Conservation (phyloP, 2,888 invertebrate genomes). For the Tortricodes alternella region DNA sequence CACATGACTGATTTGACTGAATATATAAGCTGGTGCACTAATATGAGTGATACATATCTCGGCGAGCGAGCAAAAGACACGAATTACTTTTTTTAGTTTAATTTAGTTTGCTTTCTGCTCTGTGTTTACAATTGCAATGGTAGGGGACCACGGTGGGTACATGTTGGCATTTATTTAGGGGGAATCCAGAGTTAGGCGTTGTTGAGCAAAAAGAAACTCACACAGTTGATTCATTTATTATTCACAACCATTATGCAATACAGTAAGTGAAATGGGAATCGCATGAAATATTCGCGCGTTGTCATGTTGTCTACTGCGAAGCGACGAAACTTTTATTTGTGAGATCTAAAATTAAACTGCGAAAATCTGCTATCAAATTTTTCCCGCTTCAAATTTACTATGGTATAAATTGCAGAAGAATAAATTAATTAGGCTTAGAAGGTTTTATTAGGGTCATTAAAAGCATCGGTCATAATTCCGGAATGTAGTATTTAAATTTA, state of each 20-base stretch:
- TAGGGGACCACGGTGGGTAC: conserved; percentile 31
- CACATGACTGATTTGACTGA: no score
- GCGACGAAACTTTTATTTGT: neutral
- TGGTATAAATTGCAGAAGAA: conserved; percentile 25
- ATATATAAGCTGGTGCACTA: no score
- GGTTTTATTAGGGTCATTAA: conserved; percentile 27
- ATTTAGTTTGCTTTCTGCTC: conserved; percentile 4
- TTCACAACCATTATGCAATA: conserved; percentile 2
- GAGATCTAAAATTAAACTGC: neutral
- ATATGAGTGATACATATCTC: no score
- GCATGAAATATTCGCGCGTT: neutral
- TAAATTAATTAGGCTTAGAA: conserved; percentile 23
- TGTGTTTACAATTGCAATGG: conserved; percentile 30
- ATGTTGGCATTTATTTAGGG: conserved; percentile 37
- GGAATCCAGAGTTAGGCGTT: conserved; percentile 35
- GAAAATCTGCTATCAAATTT: neutral
- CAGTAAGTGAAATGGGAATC: neutral
- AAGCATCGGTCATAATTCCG: conserved; percentile 28
- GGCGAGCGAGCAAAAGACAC: no score
- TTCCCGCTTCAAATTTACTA: conserved; percentile 10
- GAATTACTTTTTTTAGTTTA: no score
- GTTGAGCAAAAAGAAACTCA: neutral
- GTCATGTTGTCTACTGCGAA: neutral
- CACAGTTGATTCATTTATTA: neutral
- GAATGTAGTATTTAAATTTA: conserved; percentile 28